A percentile compares a stretch with the other conserved stretches of the same genome.
Evolutionary conservation across 2,797 vertebrate species (phyloP).

Genomic region (Pangasius djambal): DNA sequence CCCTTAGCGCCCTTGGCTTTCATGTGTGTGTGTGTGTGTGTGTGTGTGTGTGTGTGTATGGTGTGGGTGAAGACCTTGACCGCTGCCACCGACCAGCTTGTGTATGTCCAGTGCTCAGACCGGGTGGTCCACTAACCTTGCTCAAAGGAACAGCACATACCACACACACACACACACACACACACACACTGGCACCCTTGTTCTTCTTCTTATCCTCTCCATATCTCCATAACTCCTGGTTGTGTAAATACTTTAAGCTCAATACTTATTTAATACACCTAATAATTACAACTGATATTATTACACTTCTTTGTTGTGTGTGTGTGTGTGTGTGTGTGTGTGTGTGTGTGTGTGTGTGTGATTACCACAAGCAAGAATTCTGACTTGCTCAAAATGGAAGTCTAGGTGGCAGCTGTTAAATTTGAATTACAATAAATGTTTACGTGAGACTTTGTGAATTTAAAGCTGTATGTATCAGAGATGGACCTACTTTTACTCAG

Average conservation of each 20-base stretch:
- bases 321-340: constrained; percentile 1
- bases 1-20: constrained; percentile 64
- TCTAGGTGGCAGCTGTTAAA: too few species aligned
- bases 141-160: constrained; percentile 51
- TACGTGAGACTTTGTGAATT: neutral
- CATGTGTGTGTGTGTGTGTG: neutral
- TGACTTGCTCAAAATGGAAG: too few species aligned
- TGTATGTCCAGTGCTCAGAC: constrained; percentile 49
- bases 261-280: neutral
- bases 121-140: constrained; percentile 75
- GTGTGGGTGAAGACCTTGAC: constrained; percentile 72
- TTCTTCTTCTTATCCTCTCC: constrained; percentile 37
- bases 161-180: constrained; percentile 46
- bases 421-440: neutral
- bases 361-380: neutral
- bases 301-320: neutral
- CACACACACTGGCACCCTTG: constrained; percentile 30
- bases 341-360: neutral
- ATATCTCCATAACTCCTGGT: constrained; percentile 4
- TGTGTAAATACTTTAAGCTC: neutral
- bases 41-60: constrained; percentile 6
- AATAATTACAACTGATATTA: neutral
- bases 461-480: neutral
- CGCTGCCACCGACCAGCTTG: constrained; percentile 62
- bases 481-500: neutral